Evolutionary conservation across 2,888 invertebrate genomes (phyloP).

Genomic region (Clistopyga incitator): DNA sequence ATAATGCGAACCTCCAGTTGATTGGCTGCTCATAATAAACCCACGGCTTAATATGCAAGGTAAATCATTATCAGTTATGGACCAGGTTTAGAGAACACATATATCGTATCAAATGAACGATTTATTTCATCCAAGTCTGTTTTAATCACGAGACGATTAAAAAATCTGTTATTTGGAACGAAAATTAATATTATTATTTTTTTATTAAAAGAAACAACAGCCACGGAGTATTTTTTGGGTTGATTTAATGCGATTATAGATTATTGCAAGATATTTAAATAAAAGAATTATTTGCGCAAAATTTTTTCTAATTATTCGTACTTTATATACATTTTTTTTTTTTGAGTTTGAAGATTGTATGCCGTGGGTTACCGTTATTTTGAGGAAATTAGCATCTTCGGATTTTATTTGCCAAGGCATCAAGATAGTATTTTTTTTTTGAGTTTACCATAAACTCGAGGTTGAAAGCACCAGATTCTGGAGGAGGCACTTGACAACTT

Average conservation of each 20-base stretch:
- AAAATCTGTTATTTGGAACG: too few relatives aligned
- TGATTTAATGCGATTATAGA: background rate
- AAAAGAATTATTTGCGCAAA: background rate
- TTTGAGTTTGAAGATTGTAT: background rate
- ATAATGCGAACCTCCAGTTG: background rate
- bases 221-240: background rate
- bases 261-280: too few relatives aligned
- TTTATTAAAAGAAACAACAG: too few relatives aligned
- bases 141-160: too few relatives aligned
- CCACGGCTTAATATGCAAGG: background rate
- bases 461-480: background rate
- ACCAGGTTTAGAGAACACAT: too few relatives aligned
- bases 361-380: conserved; percentile 46
- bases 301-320: too few relatives aligned
- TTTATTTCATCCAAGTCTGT: too few relatives aligned
- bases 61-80: background rate
- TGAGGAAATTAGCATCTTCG: conserved; percentile 42
- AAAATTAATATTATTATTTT: too few relatives aligned
- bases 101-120: background rate
- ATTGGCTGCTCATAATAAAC: background rate
- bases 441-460: conserved; percentile 16
- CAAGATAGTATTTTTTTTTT: conserved; percentile 46
- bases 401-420: conserved; percentile 4
- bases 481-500: background rate
- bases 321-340: background rate